Conservation (phyloP, 2,113 vertebrate genomes). For the Thryonomys swinderianus region DNA sequence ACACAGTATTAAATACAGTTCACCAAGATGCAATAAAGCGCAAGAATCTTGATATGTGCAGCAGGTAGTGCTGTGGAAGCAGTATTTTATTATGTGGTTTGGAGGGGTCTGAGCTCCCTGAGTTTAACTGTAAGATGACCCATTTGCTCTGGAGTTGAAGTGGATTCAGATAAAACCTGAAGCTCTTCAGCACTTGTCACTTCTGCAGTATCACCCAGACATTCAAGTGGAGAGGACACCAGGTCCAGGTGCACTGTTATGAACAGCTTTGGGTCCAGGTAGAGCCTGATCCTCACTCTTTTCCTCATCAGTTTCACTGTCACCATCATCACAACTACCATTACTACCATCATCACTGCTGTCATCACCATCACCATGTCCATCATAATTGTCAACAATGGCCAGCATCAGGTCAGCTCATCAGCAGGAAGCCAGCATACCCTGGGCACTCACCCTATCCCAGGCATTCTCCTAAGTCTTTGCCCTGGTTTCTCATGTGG, state of each 20-base stretch:
- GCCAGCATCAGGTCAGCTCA: background rate
- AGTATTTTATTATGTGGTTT: background rate
- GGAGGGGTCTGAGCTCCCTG: background rate
- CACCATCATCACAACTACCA: background rate
- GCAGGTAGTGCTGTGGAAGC: background rate
- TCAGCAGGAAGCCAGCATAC: background rate
- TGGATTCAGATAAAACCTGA: background rate
- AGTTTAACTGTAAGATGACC: background rate
- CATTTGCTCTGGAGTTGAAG: background rate
- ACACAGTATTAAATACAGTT: background rate
- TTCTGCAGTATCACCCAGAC: background rate
- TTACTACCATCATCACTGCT: background rate
- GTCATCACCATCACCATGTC: background rate
- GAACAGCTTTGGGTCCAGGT: fast-evolving
- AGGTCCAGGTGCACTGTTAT: no score
- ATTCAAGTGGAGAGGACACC: no score
- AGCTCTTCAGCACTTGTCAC: background rate
- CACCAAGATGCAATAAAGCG: background rate
- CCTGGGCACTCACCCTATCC: no score
- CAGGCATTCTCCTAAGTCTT: background rate
- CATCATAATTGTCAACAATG: background rate
- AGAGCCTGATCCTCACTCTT: background rate
- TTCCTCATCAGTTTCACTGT: background rate
- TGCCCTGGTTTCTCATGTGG: background rate
- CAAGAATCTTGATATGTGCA: background rate